Evolutionary conservation across 2,113 vertebrate genomes (phyloP).

Genomic region (Speoplatyrhinus poulsoni): DNA sequence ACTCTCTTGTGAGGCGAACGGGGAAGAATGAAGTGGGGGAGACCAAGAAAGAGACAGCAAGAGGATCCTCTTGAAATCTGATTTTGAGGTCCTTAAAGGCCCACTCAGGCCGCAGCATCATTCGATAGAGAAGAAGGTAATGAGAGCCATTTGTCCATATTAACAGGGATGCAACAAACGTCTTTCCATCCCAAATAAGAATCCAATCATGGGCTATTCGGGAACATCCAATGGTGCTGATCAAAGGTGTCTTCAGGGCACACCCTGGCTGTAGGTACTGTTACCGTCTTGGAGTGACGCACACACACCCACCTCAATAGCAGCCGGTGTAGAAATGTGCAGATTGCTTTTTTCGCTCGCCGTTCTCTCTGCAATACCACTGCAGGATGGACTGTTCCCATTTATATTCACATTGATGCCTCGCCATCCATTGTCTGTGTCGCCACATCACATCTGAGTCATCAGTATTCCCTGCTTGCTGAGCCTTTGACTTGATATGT

Average conservation of each 20-base stretch:
- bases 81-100: conserved; percentile 45
- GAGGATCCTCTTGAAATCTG: conserved; percentile 42
- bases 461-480: conserved; percentile 39
- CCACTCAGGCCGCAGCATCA: conserved; percentile 42
- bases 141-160: conserved; percentile 72
- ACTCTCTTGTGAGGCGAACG: conserved; percentile 33
- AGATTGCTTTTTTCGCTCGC: conserved; percentile 18
- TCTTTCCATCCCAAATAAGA: conserved; percentile 59
- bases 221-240: conserved; percentile 7
- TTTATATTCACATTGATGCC: conserved; percentile 29
- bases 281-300: conserved; percentile 30
- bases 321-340: conserved; percentile 18
- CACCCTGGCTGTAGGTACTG: conserved; percentile 5
- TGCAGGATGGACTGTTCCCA: conserved; percentile 48
- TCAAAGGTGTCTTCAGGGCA: background rate
- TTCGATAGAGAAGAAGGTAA: conserved; percentile 56
- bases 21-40: conserved; percentile 13
- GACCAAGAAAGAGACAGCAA: conserved; percentile 5
- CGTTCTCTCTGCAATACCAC: conserved; percentile 10
- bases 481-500: conserved; percentile 41
- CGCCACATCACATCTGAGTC: conserved; percentile 24
- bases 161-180: conserved; percentile 61
- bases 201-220: conserved; percentile 47
- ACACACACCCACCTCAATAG: conserved; percentile 23
- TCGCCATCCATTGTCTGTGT: conserved; percentile 22